Evolutionary conservation across 2,113 vertebrate genomes (phyloP).

Genomic region (Plecotus auritus): DNA sequence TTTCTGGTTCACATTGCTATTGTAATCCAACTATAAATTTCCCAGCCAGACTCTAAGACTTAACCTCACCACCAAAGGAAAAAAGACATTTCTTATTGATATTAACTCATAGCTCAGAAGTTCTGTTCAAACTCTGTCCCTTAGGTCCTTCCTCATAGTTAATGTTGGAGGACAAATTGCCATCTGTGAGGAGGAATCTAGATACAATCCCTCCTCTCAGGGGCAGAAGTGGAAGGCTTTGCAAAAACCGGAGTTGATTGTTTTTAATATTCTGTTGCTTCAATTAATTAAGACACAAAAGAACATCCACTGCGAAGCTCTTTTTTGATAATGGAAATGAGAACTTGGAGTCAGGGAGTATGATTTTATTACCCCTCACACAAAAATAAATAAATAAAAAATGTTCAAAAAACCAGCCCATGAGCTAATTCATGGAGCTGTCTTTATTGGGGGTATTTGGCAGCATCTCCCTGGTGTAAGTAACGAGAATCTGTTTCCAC

Average conservation of each 20-base stretch:
- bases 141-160: neutral
- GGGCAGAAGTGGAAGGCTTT: neutral
- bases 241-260: neutral
- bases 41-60: neutral
- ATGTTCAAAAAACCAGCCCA: neutral
- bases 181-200: neutral
- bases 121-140: neutral
- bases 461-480: too few species aligned
- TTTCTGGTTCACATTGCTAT: neutral
- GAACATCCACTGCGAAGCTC: neutral
- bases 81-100: neutral
- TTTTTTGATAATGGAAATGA: conserved; percentile 44
- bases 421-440: neutral
- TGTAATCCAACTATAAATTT: neutral
- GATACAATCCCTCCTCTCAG: neutral
- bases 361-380: neutral
- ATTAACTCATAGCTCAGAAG: neutral
- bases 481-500: neutral
- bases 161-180: neutral
- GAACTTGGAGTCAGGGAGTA: neutral
- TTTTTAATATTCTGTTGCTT: neutral
- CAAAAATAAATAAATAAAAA: neutral
- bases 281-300: conserved; percentile 31
- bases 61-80: neutral
- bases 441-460: neutral